These are phyloP conservation scores for Chloropsis hardwickii DNA, from an alignment of 2,113 vertebrate genomes.

Conservation along the genomic window DNA sequence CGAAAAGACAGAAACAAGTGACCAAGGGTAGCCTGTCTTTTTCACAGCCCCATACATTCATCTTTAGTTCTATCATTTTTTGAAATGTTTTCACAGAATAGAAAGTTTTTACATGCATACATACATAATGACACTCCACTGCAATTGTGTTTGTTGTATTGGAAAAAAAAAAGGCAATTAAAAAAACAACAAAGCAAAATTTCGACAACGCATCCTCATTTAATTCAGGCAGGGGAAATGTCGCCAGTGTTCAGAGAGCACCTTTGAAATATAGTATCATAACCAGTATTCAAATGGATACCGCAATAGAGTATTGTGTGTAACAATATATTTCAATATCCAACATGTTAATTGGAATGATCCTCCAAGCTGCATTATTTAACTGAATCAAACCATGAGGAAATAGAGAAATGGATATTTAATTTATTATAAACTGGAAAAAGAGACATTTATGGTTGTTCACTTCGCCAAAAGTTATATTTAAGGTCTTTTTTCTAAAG, in stretches of 20 bases:
- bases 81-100: background rate
- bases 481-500: background rate
- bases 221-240: background rate
- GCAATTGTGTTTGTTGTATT: background rate
- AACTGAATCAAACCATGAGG: background rate
- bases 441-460: background rate
- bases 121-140: background rate
- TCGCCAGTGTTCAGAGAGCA: background rate
- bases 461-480: background rate
- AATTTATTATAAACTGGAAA: background rate
- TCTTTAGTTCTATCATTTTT: background rate
- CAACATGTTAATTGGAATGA: background rate
- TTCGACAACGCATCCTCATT: background rate
- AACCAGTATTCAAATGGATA: background rate
- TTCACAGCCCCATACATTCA: rapidly evolving
- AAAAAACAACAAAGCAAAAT: background rate
- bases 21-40: background rate
- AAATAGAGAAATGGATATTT: background rate
- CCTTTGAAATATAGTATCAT: background rate
- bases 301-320: background rate
- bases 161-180: background rate
- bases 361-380: background rate
- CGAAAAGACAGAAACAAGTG: background rate
- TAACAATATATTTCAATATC: background rate
- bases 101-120: background rate